phyloP scores from a whole-genome alignment of 2,888 invertebrate genomes.

The Tolmerus cingulatus region DNA sequence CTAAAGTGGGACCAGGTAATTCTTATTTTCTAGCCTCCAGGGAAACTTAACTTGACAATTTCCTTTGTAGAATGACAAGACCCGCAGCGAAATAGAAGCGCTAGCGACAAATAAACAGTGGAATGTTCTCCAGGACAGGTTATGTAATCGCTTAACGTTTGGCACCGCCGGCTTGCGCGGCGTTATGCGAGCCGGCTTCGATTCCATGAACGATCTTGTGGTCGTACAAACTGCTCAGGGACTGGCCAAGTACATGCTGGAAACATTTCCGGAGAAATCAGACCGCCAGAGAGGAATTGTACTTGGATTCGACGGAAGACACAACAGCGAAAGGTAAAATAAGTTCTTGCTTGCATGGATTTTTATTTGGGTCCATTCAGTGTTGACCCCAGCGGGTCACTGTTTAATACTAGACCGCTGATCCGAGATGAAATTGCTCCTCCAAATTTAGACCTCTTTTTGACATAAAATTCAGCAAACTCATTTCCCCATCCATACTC shows the following conservation, averaged over 20 bases:
- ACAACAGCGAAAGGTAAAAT: conserved; percentile 85
- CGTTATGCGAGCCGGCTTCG: conserved; percentile 91
- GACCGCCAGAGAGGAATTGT: conserved; percentile 77
- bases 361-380: too few species aligned
- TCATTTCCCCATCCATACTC: too few species aligned
- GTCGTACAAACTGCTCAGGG: conserved; percentile 96
- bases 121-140: conserved; percentile 69
- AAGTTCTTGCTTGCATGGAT: neutral
- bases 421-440: too few species aligned
- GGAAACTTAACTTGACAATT: neutral
- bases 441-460: too few species aligned
- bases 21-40: neutral
- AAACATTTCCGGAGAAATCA: conserved; percentile 64
- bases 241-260: conserved; percentile 76
- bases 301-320: conserved; percentile 90
- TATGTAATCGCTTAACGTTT: conserved; percentile 79
- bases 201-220: conserved; percentile 95
- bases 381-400: too few species aligned
- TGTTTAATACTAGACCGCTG: too few species aligned
- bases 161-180: conserved; percentile 95
- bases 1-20: conserved; percentile 76
- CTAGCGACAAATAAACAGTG: conserved; percentile 68
- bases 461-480: too few species aligned
- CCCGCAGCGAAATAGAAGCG: conserved; percentile 70
- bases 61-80: conserved; percentile 69